Base-by-base conservation (phyloP, 2,888 invertebrate genomes). In the Drosophila anomelani region DNA sequence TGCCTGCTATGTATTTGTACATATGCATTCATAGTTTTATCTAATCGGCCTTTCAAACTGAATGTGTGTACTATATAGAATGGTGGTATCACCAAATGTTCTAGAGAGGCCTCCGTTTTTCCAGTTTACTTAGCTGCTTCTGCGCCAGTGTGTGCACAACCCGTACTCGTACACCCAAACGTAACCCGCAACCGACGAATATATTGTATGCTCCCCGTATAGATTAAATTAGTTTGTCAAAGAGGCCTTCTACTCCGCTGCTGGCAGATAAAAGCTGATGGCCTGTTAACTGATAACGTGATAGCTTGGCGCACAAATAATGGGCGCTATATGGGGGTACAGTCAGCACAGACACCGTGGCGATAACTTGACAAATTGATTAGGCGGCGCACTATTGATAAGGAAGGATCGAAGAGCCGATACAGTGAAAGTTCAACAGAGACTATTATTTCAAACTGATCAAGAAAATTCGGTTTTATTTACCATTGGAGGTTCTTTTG, bases 291-390 rank as follows among this genome's bases (percentile, higher is more conserved):
- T 69, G 77, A 64, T 82, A 71, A 53, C 61, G 64, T 77, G 81
- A 86, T 85, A 86, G 74, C 66, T 74, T 66, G 73, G 69, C 77
- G 75, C 72, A 80, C 76, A 83, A 75, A 85, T 67, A 71, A 58
- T 58, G 29, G 36, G 34, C 17, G 13, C 8, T 53, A 66, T 51
- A 32, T 41, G 5, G 23, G 67, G 72, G 89, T 88, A 83, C 87
- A 88, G 89, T 86, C 64, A 67, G 75, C 73, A 86, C 79, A 85
- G 84, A 85, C 89, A 77, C 62, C 60, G 51, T 76, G 84, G 84
- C 84, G 82, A 81, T 89, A 76, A 44, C 69, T 69, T 63, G 58
- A 44, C 29, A 66, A 78, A 80, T 78, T 78, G 76, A 85, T 80
- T 83, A 62, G 72, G 36, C 68, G n/a, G 29, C 20, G 7, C 5